Evolutionary conservation across 2,113 vertebrate genomes (phyloP), one percentile per base, ranked within the genome.

Genomic region (Apeltes quadracus): DNA sequence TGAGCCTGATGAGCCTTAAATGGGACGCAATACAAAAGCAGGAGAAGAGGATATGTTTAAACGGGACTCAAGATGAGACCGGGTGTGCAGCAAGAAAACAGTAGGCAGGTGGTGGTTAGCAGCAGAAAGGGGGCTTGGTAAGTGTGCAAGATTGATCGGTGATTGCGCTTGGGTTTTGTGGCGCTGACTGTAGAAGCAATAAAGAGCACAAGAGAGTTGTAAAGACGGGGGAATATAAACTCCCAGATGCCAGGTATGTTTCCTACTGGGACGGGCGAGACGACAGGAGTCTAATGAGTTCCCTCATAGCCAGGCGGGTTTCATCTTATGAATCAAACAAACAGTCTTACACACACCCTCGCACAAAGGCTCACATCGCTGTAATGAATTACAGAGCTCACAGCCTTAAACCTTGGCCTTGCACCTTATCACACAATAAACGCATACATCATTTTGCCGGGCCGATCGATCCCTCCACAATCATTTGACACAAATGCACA

Each of bases 271-370:
- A 85, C 32, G 32, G 83, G 85, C 63, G 69, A 79, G 86, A 83
- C 69, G 84, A 91, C 84, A 85, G 84, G 78, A 88, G 79, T 75
- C 87, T 92, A 92, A 92, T 90, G 89, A 88, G 86, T 84, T 90
- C 78, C 79, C 84, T 90, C 84, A 87, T 88, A 83, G 87, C 82
- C 16, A 25, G 62, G 79, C 27, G 22, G 78, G 69, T 84, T 76
- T 79, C 76, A 66, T 82, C 82, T 88, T 87, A 88, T 90, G 85
- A 90, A 89, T 89, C 82, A 90, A 82, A 83, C 78, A 75, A 76
- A 22, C 34, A 59, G 80, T 68, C 54, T 2, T 53, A 22, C 68
- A 44, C 57, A 48, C 53, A 53, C 65, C 63, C 61, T 34, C 44
- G 12, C 64, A 79, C 15, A 22, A 50, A 62, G 16, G 3, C 51